These are phyloP conservation scores for Discoglossus pictus DNA, from an alignment of 2,797 vertebrate genomes.

Conservation along the genomic window DNA sequence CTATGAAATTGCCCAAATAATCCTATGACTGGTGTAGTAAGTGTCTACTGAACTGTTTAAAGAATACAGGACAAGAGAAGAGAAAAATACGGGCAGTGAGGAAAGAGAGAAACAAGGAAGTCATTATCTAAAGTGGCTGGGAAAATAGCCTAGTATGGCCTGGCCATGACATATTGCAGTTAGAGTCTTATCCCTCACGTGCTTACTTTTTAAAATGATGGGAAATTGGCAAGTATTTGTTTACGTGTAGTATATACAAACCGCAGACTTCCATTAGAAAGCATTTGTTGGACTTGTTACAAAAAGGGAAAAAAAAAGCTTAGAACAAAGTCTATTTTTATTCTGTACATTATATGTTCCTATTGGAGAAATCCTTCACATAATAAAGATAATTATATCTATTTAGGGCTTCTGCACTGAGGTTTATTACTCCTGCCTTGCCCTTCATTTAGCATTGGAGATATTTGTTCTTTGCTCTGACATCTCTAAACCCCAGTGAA, in stretches of 20 bases:
- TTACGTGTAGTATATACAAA: not conserved
- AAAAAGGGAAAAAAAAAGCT: not conserved
- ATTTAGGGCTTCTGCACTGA: not conserved
- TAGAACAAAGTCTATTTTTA: too few species aligned
- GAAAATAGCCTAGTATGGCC: too few species aligned
- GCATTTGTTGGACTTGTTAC: not conserved
- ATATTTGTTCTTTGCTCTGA: not conserved
- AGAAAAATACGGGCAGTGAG: too few species aligned
- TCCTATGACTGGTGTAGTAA: too few species aligned
- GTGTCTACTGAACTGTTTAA: too few species aligned
- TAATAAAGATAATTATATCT: not conserved
- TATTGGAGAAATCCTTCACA: not conserved
- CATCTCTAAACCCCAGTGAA: not conserved
- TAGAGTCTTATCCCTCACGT: too few species aligned
- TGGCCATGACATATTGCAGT: too few species aligned
- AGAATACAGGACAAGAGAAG: too few species aligned
- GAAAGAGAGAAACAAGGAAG: too few species aligned
- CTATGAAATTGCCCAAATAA: too few species aligned
- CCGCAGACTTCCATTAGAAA: not conserved
- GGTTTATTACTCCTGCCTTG: not conserved
- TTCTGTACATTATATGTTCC: not conserved
- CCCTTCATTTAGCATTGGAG: not conserved
- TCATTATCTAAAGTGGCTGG: too few species aligned
- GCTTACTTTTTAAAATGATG: too few species aligned
- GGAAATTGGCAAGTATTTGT: constrained; percentile 3